Evolutionary conservation across 2,113 vertebrate species (phyloP).

Genomic region (Hippocampus guttulatus): DNA sequence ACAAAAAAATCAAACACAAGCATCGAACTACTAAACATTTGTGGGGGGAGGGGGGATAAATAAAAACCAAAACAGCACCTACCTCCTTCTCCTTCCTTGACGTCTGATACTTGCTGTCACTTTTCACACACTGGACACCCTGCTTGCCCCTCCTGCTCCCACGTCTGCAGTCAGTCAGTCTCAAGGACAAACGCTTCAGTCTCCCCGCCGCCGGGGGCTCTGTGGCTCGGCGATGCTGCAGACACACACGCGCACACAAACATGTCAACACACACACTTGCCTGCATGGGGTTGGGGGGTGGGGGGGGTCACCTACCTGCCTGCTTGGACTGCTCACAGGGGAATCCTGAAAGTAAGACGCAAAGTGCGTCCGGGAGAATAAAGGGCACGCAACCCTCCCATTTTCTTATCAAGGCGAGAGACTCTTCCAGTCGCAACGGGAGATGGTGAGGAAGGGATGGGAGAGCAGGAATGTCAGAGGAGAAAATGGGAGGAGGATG

Average conservation of each 20-base stretch:
- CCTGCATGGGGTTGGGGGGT: not conserved
- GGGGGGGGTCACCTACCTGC: slow-evolving; percentile 54
- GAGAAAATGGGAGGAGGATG: too few species aligned
- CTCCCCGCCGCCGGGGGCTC: slow-evolving; percentile 67
- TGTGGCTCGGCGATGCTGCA: slow-evolving; percentile 78
- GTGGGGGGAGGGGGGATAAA: too few species aligned
- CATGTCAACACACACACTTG: slow-evolving; percentile 16
- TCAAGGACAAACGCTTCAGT: slow-evolving; percentile 91
- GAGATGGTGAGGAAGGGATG: not conserved
- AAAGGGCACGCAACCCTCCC: not conserved
- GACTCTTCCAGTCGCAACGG: not conserved
- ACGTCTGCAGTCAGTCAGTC: slow-evolving; percentile 74
- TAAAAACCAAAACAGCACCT: not conserved
- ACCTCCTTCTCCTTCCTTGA: not conserved
- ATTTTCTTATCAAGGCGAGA: not conserved
- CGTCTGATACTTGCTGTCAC: slow-evolving; percentile 57
- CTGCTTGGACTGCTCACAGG: slow-evolving; percentile 39
- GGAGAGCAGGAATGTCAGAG: not conserved
- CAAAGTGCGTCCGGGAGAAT: slow-evolving; percentile 50
- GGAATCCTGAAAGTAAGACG: slow-evolving; percentile 56
- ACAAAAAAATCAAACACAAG: not conserved
- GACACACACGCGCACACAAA: slow-evolving; percentile 36
- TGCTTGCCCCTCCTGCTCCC: slow-evolving; percentile 12
- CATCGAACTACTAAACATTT: not conserved
- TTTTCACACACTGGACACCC: slow-evolving; percentile 51